Evolutionary conservation across 1,140 invertebrate genomes (phyloP).

Genomic region (Zaprionus africanus): DNA sequence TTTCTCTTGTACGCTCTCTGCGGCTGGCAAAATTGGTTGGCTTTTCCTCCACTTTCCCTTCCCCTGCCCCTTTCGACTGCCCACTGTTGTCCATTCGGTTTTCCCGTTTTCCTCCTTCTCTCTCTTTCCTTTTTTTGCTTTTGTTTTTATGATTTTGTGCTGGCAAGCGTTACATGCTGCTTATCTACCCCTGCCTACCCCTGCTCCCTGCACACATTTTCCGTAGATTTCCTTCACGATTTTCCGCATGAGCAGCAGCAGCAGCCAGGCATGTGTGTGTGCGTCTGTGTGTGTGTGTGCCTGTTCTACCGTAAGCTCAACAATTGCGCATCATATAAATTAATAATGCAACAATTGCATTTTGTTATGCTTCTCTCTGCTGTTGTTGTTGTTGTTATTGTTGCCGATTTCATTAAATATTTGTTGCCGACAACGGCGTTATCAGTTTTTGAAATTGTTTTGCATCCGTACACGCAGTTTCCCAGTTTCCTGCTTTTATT

Average conservation of each 20-base stretch:
- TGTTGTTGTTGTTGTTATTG: constrained; percentile 19
- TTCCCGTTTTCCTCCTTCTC: constrained; percentile 10
- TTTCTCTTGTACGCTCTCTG: constrained; percentile 23
- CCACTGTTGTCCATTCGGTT: constrained; percentile 15
- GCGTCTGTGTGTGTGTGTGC: constrained; percentile 21
- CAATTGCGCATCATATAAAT: constrained; percentile 83
- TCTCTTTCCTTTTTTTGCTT: background rate
- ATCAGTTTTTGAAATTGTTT: constrained; percentile 53
- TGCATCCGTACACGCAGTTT: constrained; percentile 42
- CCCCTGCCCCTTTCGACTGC: constrained; percentile 3
- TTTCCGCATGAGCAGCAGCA: constrained; percentile 66
- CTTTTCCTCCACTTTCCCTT: constrained; percentile 27
- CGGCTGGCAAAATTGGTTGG: constrained; percentile 68
- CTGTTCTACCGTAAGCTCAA: constrained; percentile 30
- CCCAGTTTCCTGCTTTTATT: constrained; percentile 59
- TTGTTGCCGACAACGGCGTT: constrained; percentile 59
- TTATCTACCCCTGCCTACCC: constrained; percentile 47
- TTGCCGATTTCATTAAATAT: constrained; percentile 81
- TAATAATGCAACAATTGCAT: constrained; percentile 83
- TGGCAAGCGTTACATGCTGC: constrained; percentile 65
- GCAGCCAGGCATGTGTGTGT: constrained; percentile 7
- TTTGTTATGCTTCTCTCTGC: constrained; percentile 62
- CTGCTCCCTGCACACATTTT: constrained; percentile 29
- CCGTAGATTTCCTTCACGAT: constrained; percentile 53
- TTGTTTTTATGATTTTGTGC: constrained; percentile 18